These are phyloP conservation scores for Dermatemys mawii DNA, from an alignment of 2,113 vertebrate genomes.

Conservation along the genomic window DNA sequence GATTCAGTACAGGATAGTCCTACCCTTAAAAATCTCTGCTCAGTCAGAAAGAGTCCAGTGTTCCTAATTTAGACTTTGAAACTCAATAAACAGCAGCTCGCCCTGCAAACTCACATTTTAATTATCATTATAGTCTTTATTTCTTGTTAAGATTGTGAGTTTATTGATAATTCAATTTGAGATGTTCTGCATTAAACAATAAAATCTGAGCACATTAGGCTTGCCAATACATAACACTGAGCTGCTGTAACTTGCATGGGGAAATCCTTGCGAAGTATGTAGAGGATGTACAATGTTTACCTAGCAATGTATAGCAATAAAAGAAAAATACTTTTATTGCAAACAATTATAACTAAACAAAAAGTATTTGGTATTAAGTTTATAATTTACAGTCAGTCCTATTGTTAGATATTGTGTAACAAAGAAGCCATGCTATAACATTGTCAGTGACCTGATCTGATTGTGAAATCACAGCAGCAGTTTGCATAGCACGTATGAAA, in stretches of 20 bases:
- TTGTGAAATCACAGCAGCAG: slow-evolving; percentile 32
- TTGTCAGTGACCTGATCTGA: background rate
- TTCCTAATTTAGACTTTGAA: background rate
- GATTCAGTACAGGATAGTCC: background rate
- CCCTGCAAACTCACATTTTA: background rate
- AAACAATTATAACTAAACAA: slow-evolving; percentile 6
- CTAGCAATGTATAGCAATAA: background rate
- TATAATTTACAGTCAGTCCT: background rate
- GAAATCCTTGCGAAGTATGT: background rate
- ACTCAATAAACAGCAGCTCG: background rate
- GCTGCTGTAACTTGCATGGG: background rate
- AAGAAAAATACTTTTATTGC: background rate
- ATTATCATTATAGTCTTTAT: background rate
- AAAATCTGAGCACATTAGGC: background rate
- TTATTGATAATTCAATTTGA: background rate
- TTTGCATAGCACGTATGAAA: slow-evolving; percentile 65
- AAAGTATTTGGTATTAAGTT: slow-evolving; percentile 31
- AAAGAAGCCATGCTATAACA: background rate
- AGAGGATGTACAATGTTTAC: background rate
- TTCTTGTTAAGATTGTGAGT: background rate
- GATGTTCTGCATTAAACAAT: background rate
- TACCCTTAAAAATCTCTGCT: background rate
- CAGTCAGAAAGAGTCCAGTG: background rate
- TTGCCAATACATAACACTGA: background rate
- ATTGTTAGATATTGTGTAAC: background rate